Conservation (phyloP, 2,113 vertebrate species). For the Sphyrna mokarran region DNA sequence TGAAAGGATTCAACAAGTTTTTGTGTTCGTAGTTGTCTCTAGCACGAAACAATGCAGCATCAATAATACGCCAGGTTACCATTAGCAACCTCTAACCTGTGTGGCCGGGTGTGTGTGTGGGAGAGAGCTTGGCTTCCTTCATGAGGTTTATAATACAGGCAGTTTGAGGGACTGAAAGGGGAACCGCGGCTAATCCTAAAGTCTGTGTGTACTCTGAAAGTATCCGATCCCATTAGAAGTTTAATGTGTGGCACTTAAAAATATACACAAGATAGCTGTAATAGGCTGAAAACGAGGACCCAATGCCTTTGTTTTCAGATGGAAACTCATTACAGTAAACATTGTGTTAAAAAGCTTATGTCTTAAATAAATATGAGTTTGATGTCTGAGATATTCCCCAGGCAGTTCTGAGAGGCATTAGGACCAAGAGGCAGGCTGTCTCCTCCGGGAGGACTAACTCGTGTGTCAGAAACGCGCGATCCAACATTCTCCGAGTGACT, state of each 20-base stretch:
- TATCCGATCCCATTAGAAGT: not conserved
- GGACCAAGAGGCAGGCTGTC: conserved; percentile 51
- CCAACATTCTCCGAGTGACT: conserved; percentile 73
- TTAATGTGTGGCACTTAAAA: not conserved
- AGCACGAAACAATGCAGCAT: not conserved
- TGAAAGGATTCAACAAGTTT: not conserved
- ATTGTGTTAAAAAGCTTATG: not conserved
- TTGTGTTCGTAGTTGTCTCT: not conserved
- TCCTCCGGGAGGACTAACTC: conserved; percentile 65
- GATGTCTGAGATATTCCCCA: not conserved
- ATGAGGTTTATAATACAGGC: not conserved
- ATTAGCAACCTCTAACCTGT: not conserved
- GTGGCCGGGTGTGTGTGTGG: not conserved
- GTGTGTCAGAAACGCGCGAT: conserved; percentile 80
- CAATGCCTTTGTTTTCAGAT: not conserved
- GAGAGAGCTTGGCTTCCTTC: not conserved
- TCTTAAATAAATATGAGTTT: not conserved
- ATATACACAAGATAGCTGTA: not conserved
- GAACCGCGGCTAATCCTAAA: not conserved
- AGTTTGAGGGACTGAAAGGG: not conserved
- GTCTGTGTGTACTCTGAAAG: not conserved
- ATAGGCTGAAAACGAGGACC: not conserved
- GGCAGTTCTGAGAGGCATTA: conserved; percentile 34
- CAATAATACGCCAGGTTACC: not conserved
- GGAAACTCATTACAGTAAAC: not conserved